phyloP scores from a whole-genome alignment of 2,888 invertebrate species.

The Perithous albicinctus region DNA sequence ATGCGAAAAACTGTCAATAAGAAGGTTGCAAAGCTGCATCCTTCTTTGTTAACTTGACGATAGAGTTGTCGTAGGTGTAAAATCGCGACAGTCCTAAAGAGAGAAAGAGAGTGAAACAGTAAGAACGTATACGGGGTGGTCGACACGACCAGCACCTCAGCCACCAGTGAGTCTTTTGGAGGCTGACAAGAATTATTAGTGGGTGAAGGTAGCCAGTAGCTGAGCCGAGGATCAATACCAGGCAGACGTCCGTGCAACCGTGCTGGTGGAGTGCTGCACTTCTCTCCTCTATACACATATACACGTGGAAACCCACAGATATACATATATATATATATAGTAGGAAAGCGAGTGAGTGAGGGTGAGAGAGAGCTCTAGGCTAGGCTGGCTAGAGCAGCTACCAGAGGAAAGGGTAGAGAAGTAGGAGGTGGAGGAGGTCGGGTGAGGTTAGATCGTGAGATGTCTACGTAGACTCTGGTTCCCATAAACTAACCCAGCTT shows the following conservation, averaged over 20 bases:
- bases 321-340: conserved; percentile 27
- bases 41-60: too few species aligned
- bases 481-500: conserved; percentile 81
- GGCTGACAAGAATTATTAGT: conserved; percentile 85
- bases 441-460: conserved; percentile 82
- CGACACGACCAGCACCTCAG: conserved; percentile 67
- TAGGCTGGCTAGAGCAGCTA: conserved; percentile 79
- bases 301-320: conserved; percentile 31
- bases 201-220: conserved; percentile 85
- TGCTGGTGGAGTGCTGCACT: conserved; percentile 83
- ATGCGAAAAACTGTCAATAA: too few species aligned
- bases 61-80: conserved; percentile 6
- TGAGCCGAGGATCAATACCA: conserved; percentile 84
- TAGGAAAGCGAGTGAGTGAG: conserved; percentile 26
- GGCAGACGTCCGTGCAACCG: conserved; percentile 84
- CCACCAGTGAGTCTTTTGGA: conserved; percentile 81
- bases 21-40: too few species aligned
- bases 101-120: conserved; percentile 27
- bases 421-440: conserved; percentile 73
- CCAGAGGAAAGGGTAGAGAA: conserved; percentile 77
- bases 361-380: conserved; percentile 76
- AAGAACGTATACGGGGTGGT: conserved; percentile 30
- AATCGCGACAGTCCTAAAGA: conserved; percentile 27
- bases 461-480: conserved; percentile 81
- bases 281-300: conserved; percentile 76